A percentile compares a stretch with the other conserved stretches of the same genome.
Evolutionary conservation across 2,888 invertebrate species (phyloP).

Genomic region (Xestoiulus laeticollis): DNA sequence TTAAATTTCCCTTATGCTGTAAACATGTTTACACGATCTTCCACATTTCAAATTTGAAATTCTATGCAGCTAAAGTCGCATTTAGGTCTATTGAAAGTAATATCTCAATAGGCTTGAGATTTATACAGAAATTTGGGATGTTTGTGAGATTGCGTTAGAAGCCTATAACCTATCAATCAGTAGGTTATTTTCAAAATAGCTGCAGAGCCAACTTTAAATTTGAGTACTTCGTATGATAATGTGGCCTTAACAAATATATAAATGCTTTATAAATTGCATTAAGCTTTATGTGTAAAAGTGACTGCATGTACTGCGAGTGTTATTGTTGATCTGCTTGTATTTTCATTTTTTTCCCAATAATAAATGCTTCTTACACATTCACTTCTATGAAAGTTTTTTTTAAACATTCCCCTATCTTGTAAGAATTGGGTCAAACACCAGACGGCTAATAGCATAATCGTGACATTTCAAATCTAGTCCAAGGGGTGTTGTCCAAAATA

Average conservation of each 20-base stretch:
- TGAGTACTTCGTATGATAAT: not conserved
- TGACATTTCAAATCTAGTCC: no score
- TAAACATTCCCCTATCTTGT: no score
- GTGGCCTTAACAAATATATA: not conserved
- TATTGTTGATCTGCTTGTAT: not conserved
- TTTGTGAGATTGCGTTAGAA: not conserved
- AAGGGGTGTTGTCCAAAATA: no score
- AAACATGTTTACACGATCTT: not conserved
- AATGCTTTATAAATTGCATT: not conserved
- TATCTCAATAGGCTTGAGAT: not conserved
- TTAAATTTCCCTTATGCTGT: not conserved
- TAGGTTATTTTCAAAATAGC: not conserved
- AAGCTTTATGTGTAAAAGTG: not conserved
- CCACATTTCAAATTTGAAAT: not conserved
- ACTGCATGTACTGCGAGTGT: not conserved
- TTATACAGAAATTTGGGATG: not conserved
- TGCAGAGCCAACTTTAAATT: not conserved
- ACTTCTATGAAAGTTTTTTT: not conserved
- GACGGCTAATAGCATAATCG: no score
- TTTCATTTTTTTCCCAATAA: not conserved
- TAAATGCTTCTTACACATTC: not conserved
- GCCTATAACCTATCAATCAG: not conserved
- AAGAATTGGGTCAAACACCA: no score
- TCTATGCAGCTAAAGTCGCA: not conserved
- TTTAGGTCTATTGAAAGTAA: not conserved